These are phyloP conservation scores for Caprella mutica DNA, from an alignment of 2,888 invertebrate species.

Conservation along the genomic window DNA sequence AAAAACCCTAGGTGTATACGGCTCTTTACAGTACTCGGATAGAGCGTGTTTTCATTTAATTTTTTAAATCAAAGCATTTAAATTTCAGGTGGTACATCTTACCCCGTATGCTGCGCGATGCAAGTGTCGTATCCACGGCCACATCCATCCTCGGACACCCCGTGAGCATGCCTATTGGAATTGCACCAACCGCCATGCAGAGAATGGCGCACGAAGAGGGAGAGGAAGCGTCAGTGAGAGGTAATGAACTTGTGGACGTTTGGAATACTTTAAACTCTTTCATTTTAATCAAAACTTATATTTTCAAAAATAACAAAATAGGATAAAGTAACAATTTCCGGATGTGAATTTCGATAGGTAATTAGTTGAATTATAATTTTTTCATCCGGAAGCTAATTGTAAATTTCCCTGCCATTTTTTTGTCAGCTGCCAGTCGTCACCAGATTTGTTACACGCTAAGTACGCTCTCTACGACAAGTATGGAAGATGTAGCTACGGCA, in stretches of 20 bases:
- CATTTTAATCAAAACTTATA: too few species aligned
- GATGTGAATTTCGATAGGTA: too few species aligned
- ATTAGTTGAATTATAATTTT: too few species aligned
- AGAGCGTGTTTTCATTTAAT: too few species aligned
- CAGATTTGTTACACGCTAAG: conserved; percentile 70
- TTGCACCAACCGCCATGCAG: conserved; percentile 80
- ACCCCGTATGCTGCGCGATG: conserved; percentile 64
- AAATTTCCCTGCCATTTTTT: conserved; percentile 5
- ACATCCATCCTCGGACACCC: conserved; percentile 54
- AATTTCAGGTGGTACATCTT: conserved; percentile 57
- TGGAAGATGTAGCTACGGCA: conserved; percentile 71
- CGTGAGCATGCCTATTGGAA: conserved; percentile 47
- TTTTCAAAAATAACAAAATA: too few species aligned
- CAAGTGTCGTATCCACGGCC: conserved; percentile 52
- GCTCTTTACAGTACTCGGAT: too few species aligned
- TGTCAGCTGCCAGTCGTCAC: conserved; percentile 60
- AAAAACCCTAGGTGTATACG: too few species aligned
- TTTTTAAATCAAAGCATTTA: background rate
- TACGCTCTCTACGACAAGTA: conserved; percentile 71
- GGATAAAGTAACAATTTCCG: too few species aligned
- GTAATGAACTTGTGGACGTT: too few species aligned
- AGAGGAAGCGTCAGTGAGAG: conserved; percentile 68
- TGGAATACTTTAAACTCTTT: too few species aligned
- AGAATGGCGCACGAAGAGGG: conserved; percentile 81
- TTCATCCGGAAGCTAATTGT: too few species aligned